Conservation (phyloP, 2,113 vertebrate genomes). For the Panthera leo region DNA sequence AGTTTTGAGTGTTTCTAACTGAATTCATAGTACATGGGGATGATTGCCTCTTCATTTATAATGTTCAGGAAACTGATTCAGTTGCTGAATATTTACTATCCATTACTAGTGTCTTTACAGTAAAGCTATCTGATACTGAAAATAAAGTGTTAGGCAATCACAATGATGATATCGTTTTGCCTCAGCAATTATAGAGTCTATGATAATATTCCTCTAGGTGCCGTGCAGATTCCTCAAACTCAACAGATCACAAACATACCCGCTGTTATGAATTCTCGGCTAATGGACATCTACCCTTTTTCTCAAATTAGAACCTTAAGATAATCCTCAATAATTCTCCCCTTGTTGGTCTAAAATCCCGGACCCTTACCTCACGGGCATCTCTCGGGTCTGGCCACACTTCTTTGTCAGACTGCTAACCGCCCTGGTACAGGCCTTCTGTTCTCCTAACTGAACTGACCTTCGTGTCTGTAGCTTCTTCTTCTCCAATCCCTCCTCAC, state of each 20-base stretch:
- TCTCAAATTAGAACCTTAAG: not conserved
- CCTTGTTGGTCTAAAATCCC: not conserved
- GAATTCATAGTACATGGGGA: not conserved
- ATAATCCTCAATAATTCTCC: not conserved
- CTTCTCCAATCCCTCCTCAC: not conserved
- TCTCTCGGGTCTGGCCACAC: not conserved
- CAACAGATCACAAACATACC: not conserved
- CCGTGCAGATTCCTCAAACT: not conserved
- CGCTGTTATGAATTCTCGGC: not conserved
- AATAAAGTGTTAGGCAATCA: not conserved
- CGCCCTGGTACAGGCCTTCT: not conserved
- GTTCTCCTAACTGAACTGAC: not conserved
- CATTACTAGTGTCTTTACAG: not conserved
- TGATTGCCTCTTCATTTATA: not conserved
- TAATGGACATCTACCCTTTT: not conserved
- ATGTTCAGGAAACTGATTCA: not conserved
- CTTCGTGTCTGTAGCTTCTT: not conserved
- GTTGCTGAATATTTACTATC: not conserved
- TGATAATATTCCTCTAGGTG: not conserved
- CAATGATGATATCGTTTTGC: not conserved
- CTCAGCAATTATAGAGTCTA: not conserved
- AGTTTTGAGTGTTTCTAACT: not conserved
- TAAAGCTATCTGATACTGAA: not conserved
- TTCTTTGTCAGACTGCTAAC: not conserved
- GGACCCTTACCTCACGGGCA: accelerated